Conservation (phyloP, 2,113 vertebrate genomes). For the Elephas maximus region DNA sequence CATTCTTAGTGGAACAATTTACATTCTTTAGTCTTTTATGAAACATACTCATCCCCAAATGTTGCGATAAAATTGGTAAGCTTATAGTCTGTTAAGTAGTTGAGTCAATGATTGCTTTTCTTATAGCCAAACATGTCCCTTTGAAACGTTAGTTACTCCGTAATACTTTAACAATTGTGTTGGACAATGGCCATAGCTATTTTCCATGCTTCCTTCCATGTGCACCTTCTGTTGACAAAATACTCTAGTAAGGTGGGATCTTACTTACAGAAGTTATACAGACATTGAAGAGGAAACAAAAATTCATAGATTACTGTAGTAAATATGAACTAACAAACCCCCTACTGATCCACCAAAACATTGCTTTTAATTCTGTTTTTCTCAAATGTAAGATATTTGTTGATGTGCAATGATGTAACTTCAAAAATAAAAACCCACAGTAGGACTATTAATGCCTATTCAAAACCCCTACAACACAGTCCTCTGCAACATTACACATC, state of each 20-base stretch:
- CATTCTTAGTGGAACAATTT: not conserved
- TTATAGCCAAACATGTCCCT: not conserved
- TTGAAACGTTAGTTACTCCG: conserved; percentile 52
- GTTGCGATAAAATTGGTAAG: conserved; percentile 22
- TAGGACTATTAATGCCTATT: not conserved
- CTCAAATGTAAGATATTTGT: not conserved
- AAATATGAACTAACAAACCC: not conserved
- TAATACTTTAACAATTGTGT: not conserved
- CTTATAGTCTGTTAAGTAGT: not conserved
- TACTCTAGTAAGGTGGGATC: conserved; percentile 22
- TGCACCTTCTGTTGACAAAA: conserved; percentile 51
- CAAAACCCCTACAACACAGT: conserved; percentile 27
- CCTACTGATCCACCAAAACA: not conserved
- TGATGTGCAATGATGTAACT: not conserved
- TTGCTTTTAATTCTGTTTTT: conserved; percentile 24
- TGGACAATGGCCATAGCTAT: conserved; percentile 49
- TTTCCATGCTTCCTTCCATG: conserved; percentile 46
- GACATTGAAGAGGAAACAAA: conserved; percentile 8
- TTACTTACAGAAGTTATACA: not conserved
- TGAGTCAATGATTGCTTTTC: not conserved
- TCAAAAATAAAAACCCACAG: not conserved
- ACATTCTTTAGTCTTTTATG: not conserved
- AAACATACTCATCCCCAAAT: conserved; percentile 28
- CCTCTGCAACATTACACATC: not conserved
- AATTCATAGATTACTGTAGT: conserved; percentile 3